Base-by-base conservation (phyloP, 1,140 invertebrate species). In the Trachymyrmex cornetzi region DNA sequence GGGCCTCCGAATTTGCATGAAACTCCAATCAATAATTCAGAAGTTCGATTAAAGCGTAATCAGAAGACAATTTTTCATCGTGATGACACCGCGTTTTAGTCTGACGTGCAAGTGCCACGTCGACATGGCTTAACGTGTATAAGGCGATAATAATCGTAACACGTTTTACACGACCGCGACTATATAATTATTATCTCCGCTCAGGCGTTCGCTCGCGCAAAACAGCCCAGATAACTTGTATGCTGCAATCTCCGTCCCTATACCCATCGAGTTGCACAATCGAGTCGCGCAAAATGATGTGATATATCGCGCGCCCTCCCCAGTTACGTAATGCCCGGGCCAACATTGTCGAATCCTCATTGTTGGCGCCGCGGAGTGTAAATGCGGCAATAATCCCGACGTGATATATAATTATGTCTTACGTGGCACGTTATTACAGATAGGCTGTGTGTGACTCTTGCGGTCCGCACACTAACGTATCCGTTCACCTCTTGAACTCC, bases 361-460 rank as follows among this genome's bases (percentile, higher is more conserved):
- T 89, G 77, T 77, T 79, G 24, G 75, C 48, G 30, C 64, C 38
- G 34, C 59, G 66, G 50, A 66, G 88, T 89, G 89, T 80, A 89
- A 90, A 90, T 89, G 77, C 88, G 77, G 66, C 71, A 89, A 89
- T 90, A 90, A 90, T 90, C 88, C 87, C 72, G 30, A 71, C 64
- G 77, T 88, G 66, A 90, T 90, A 90, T 90, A 90, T 90, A 90
- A 90, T 90, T 90, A 90, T 77, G 74, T 86, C 88, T 90, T 88
- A 85, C 71, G 88, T 81, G 88, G 86, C 75, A 88, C 80, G 89
- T 90, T 90, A 90, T 90, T 87, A 90, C 71, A 89, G 89, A 89
- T 90, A 87, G 88, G 59, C 85, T 55, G 77, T 44, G 53, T 74
- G 88, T 67, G 88, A 89, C 88, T 90, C 89, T 89, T 84, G 19